These are phyloP conservation scores for Verasper variegatus DNA, from an alignment of 2,113 vertebrate species.

Conservation along the genomic window DNA sequence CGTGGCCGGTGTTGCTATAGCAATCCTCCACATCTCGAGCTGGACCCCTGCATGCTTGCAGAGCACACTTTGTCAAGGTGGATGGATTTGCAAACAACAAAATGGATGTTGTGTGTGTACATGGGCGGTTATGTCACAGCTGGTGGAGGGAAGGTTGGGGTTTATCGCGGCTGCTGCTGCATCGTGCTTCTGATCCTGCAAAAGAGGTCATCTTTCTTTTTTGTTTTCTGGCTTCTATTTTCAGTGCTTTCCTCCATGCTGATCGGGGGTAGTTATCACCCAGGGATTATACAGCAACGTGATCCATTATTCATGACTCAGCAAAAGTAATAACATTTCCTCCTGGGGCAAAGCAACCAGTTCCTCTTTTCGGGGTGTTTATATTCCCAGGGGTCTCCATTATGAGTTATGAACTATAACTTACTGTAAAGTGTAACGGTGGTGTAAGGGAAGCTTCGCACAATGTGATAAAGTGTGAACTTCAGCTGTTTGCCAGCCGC, in stretches of 20 bases:
- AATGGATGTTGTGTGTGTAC: conserved; percentile 17
- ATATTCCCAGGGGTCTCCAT: conserved; percentile 54
- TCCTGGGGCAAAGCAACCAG: conserved; percentile 37
- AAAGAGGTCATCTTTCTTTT: conserved; percentile 42
- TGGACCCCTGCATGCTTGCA: conserved; percentile 24
- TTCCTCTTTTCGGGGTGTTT: conserved; percentile 31
- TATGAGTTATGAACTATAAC: conserved; percentile 49
- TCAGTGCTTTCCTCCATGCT: conserved; percentile 8
- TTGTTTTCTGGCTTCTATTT: conserved; percentile 29
- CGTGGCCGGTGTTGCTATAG: conserved; percentile 42
- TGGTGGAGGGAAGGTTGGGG: neutral
- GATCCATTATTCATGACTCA: conserved; percentile 76
- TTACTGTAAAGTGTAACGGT: conserved; percentile 39
- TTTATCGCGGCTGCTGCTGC: neutral
- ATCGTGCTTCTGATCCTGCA: neutral
- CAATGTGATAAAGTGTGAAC: conserved; percentile 31
- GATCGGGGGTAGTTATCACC: conserved; percentile 46
- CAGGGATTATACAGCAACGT: conserved; percentile 60
- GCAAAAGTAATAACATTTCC: conserved; percentile 67
- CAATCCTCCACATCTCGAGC: conserved; percentile 18
- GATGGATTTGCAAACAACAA: conserved; percentile 46
- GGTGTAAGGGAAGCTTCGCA: neutral
- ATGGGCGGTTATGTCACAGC: conserved; percentile 11
- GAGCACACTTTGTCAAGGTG: conserved; percentile 40
- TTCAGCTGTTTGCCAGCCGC: conserved; percentile 14